These are phyloP conservation scores for Megalops atlanticus DNA, from an alignment of 2,113 vertebrate genomes.

Conservation along the genomic window DNA sequence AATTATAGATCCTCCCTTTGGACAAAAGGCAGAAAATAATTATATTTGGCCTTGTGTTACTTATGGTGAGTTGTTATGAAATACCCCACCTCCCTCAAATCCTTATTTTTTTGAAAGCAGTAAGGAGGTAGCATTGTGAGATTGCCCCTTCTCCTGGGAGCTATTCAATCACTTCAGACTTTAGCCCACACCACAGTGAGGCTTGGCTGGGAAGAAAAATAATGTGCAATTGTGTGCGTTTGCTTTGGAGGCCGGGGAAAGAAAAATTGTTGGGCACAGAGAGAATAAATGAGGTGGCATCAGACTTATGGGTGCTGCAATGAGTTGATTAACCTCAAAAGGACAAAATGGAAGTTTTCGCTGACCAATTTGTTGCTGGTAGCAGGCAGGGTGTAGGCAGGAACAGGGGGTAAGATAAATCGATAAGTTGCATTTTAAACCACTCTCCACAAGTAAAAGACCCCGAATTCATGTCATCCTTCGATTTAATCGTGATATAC, in stretches of 20 bases:
- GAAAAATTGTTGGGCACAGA: constrained; percentile 47
- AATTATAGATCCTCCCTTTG: not conserved
- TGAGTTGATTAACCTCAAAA: constrained; percentile 61
- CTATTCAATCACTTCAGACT: constrained; percentile 65
- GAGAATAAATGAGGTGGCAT: constrained; percentile 48
- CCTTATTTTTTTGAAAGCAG: constrained; percentile 17
- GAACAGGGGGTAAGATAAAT: constrained; percentile 21
- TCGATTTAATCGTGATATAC: not conserved
- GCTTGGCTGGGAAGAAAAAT: constrained; percentile 52
- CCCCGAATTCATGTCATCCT: too few relatives aligned
- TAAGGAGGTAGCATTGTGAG: constrained; percentile 49
- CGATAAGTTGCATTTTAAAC: not conserved
- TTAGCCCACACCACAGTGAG: constrained; percentile 50
- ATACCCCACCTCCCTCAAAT: not conserved
- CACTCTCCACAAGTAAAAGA: constrained; percentile 24
- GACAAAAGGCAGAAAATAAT: constrained; percentile 1
- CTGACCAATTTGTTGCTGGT: constrained; percentile 55
- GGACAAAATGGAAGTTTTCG: constrained; percentile 61
- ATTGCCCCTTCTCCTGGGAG: constrained; percentile 60
- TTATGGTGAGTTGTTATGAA: constrained; percentile 1
- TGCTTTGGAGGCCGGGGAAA: constrained; percentile 51
- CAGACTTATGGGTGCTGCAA: constrained; percentile 47
- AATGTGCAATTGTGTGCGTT: constrained; percentile 53
- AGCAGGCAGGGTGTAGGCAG: constrained; percentile 33
- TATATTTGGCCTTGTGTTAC: not conserved